These are phyloP conservation scores for Drosophila saltans DNA, from an alignment of 1,140 invertebrate genomes.

Conservation along the genomic window DNA sequence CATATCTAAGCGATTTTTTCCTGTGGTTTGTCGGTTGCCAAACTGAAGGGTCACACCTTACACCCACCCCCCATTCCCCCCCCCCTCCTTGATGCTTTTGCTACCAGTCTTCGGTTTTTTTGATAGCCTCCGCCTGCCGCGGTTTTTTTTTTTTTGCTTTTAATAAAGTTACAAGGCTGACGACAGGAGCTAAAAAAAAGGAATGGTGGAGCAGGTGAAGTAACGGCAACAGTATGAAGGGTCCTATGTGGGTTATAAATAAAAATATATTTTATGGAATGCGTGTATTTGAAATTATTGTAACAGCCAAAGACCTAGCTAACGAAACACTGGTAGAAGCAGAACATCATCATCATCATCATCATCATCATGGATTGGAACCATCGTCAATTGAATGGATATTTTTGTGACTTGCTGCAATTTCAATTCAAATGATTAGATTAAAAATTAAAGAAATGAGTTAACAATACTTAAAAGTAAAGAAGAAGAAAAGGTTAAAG, in stretches of 20 bases:
- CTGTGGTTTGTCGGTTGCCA: constrained; percentile 11
- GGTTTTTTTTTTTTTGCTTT: constrained; percentile 34
- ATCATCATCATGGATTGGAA: too few relatives aligned
- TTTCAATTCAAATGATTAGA: too few relatives aligned
- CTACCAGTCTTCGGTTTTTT: constrained; percentile 13
- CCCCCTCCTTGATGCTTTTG: background rate
- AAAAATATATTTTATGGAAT: constrained; percentile 48
- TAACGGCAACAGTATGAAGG: constrained; percentile 4
- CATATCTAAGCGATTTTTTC: constrained; percentile 22
- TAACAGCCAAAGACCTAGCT: background rate
- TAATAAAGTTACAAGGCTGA: constrained; percentile 59
- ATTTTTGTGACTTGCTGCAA: too few relatives aligned
- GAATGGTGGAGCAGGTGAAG: background rate
- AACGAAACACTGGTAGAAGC: background rate
- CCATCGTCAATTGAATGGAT: too few relatives aligned
- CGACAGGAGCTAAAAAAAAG: constrained; percentile 32
- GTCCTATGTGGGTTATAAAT: constrained; percentile 36
- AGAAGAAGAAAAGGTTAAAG: too few relatives aligned
- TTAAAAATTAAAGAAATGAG: too few relatives aligned
- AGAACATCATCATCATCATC: too few relatives aligned
- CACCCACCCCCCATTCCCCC: background rate
- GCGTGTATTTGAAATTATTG: constrained; percentile 48
- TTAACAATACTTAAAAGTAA: too few relatives aligned
- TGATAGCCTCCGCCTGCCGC: constrained; percentile 3
- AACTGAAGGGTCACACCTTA: constrained; percentile 10